Conservation (phyloP, 53 echinoderm and acorn worm species). For the Apostichopus leukothele region DNA sequence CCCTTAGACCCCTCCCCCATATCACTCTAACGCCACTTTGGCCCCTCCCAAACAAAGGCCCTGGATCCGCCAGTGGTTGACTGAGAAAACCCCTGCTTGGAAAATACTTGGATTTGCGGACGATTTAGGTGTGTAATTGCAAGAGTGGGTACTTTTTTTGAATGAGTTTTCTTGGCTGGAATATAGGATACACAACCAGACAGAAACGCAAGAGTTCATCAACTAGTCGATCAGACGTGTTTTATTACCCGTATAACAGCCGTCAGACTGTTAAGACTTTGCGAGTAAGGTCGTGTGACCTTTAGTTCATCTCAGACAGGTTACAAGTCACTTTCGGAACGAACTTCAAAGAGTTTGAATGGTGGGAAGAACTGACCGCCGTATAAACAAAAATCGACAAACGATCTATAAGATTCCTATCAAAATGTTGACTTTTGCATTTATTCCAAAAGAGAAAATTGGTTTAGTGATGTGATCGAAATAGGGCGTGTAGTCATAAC, state of each 20-base stretch:
- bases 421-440: not conserved
- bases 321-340: not conserved
- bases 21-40: too few species aligned
- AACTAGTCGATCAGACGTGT: not conserved
- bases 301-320: not conserved
- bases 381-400: not conserved
- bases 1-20: too few species aligned
- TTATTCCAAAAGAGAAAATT: not conserved
- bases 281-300: not conserved
- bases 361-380: constrained; percentile 10
- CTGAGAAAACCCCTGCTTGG: too few species aligned
- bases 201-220: too few species aligned
- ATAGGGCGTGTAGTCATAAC: too few species aligned
- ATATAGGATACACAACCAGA: too few species aligned
- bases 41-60: too few species aligned
- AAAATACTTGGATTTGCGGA: too few species aligned
- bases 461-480: not conserved
- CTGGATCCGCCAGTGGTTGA: too few species aligned
- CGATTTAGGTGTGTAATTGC: too few species aligned
- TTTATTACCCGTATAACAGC: constrained; percentile 4
- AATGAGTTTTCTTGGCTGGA: too few species aligned
- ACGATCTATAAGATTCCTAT: not conserved
- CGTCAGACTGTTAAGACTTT: not conserved
- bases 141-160: too few species aligned
- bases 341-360: not conserved